Evolutionary conservation across 1,140 invertebrate genomes (phyloP), one percentile per base, ranked within the genome.

Genomic region (Cardiocondyla obscurior): DNA sequence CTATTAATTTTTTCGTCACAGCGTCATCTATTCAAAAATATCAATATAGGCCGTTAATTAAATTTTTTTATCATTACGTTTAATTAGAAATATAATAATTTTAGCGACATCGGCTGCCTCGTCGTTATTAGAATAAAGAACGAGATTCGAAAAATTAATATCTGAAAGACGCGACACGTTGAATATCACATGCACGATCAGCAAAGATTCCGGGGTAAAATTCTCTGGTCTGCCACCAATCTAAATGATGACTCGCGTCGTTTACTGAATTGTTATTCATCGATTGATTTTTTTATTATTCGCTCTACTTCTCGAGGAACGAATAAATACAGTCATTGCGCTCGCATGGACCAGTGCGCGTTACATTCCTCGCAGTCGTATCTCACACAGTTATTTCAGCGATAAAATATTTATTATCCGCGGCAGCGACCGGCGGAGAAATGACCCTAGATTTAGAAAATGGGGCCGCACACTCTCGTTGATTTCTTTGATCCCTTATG

Each of bases 321-420:
- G 36, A 67, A 55, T 53, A 79, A 33, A 22, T 16, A 0, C 7
- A 51, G 19, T 39, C 30, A 39, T 74, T 44, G 55, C 1, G 39
- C 7, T 14, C 22, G 25, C 28, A 62, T 22, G 44, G 57, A 25
- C 16, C 53, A 76, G 22, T 5, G 19, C 19, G 42, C 60, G 62
- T 19, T 22, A 28, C 22, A 25, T 74, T n/a, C 3, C 33, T 33
- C 22, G 2, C 19, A 22, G 10, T 36, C 69, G 58, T 74, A 82
- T 86, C 46, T 83, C 19, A 42, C 72, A 14, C 46, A 14, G 65
- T 88, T 85, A 84, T 86, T 76, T 77, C 69, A 39, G 28, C 73
- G 87, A 90, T 91, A 84, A 91, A 91, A 86, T 90, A 91, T 91
- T 90, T 91, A 90, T 87, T 83, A 82, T 67, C 12, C 49, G 19